Evolutionary conservation across 2,888 invertebrate species (phyloP).

Genomic region (Augochlorella aurata): DNA sequence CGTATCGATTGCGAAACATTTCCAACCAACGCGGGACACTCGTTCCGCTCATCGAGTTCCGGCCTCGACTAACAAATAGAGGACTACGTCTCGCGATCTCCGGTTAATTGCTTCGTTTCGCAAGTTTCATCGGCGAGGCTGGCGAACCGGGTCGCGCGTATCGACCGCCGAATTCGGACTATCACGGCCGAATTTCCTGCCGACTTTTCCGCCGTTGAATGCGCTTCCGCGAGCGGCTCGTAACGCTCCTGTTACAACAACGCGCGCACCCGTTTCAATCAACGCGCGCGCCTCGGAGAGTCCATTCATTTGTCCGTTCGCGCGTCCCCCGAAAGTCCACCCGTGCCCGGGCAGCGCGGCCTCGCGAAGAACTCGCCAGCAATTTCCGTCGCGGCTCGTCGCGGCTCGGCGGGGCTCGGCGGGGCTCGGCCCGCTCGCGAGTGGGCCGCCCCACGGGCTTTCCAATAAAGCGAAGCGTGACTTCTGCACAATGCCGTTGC

Average conservation of each 20-base stretch:
- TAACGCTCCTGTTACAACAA: neutral
- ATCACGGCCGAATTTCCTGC: neutral
- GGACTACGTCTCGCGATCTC: neutral
- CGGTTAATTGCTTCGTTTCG: neutral
- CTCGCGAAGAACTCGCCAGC: constrained; percentile 67
- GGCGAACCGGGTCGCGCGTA: neutral
- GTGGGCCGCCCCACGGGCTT: constrained; percentile 56
- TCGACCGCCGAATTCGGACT: neutral
- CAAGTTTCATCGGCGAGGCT: neutral
- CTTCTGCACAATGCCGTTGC: constrained; percentile 55
- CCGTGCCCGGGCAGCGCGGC: too few species aligned
- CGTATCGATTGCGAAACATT: neutral
- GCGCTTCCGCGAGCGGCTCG: neutral
- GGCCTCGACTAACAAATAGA: neutral
- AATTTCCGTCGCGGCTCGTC: constrained; percentile 66
- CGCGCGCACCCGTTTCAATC: constrained; percentile 47
- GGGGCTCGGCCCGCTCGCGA: constrained; percentile 41
- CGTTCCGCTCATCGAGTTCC: neutral
- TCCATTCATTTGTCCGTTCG: constrained; percentile 56
- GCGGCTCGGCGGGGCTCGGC: too few species aligned
- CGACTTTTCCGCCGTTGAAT: neutral
- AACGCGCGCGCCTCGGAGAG: constrained; percentile 36
- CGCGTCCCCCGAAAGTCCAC: constrained; percentile 39
- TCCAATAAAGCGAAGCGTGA: constrained; percentile 67
- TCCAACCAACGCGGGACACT: neutral